These are phyloP conservation scores for Acipenser transmontanus DNA, from an alignment of 2,797 vertebrate species.

Conservation along the genomic window DNA sequence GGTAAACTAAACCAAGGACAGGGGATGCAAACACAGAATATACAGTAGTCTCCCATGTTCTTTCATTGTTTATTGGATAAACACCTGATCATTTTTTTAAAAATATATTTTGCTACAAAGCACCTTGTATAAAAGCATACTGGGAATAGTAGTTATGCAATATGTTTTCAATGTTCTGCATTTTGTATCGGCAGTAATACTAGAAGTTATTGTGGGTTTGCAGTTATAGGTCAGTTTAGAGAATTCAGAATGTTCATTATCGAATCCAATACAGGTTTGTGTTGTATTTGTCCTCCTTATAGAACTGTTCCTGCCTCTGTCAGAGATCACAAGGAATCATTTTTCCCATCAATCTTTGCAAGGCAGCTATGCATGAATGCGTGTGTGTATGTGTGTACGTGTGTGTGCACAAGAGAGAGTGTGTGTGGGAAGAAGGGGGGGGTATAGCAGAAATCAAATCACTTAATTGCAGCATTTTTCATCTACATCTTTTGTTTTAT, in stretches of 20 bases:
- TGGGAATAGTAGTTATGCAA: not conserved
- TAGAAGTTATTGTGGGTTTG: not conserved
- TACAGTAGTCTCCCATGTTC: no score
- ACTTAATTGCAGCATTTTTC: conserved; percentile 99
- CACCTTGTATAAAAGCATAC: no score
- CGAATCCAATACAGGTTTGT: conserved; percentile 52
- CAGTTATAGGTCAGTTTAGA: not conserved
- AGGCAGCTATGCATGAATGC: conserved; percentile 71
- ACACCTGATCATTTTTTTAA: no score
- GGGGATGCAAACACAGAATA: no score
- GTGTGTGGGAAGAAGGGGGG: conserved; percentile 61
- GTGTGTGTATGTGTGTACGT: conserved; percentile 23
- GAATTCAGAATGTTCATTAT: not conserved
- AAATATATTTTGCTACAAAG: no score
- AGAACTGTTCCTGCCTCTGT: conserved; percentile 79
- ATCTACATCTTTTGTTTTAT: conserved; percentile 99
- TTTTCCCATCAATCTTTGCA: conserved; percentile 80
- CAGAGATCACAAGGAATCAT: conserved; percentile 81
- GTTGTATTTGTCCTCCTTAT: conserved; percentile 76
- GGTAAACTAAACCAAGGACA: no score
- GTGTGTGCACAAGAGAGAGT: conserved; percentile 6
- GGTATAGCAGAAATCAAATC: conserved; percentile 92
- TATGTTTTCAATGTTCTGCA: not conserved
- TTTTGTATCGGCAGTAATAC: not conserved
- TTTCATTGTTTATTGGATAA: no score